Percentiles rank a stretch among this genome's conserved stretches.
Evolutionary conservation across 2,797 vertebrate species (phyloP).

Genomic region (Tiaroga cobitis): DNA sequence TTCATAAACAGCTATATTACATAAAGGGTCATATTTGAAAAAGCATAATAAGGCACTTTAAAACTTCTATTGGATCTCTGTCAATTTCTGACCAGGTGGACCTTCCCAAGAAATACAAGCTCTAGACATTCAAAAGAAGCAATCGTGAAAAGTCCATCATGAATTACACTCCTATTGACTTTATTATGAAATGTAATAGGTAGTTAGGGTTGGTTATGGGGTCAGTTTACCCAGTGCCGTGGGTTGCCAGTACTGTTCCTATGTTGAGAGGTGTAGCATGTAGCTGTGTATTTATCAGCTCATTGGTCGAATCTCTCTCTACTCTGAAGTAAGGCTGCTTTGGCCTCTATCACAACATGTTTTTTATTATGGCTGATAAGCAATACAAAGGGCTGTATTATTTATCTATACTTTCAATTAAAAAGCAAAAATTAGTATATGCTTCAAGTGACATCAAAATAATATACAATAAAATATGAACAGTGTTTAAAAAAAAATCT

Average conservation of each 20-base stretch:
- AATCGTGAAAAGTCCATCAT: not conserved
- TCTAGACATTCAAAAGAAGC: not conserved
- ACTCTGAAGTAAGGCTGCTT: not conserved
- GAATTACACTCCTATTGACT: not conserved
- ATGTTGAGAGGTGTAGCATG: constrained; percentile 17
- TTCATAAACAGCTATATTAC: not conserved
- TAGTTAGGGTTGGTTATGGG: not conserved
- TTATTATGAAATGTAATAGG: constrained; percentile 32
- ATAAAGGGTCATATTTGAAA: not conserved
- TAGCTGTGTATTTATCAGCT: constrained; percentile 1
- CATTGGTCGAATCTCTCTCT: not conserved
- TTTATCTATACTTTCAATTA: not conserved
- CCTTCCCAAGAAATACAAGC: not conserved
- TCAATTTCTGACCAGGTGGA: not conserved
- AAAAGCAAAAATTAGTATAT: not conserved
- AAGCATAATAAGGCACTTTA: not conserved
- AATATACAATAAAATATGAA: not conserved
- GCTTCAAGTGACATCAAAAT: not conserved
- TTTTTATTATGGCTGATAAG: not conserved
- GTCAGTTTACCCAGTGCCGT: not conserved
- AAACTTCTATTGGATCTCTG: not conserved
- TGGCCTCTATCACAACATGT: not conserved
- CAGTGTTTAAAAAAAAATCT: no score
- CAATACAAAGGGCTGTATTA: not conserved
- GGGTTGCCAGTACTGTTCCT: constrained; percentile 22